Base-by-base conservation (phyloP, 1,140 invertebrate genomes). In the Drosophila parabipectinata region DNA sequence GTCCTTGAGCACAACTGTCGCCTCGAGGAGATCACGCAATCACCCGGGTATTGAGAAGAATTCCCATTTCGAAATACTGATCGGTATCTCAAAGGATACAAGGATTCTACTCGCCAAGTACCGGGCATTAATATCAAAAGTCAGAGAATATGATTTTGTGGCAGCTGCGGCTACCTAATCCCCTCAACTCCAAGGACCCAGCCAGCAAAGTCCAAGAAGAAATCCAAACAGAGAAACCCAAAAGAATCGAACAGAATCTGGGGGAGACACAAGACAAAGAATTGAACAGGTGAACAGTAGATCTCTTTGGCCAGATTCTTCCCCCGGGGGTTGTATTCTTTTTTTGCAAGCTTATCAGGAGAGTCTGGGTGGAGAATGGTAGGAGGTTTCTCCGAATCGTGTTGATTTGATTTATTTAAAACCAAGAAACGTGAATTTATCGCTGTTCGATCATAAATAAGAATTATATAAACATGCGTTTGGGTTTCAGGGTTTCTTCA, bases 381-480 rank as follows among this genome's bases (percentile, higher is more conserved):
- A 66, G 66, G 63, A 34, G 71, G 76, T 88, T 87, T 89, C 83
- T 88, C 60, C 84, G 83, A 88, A 89, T 89, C 79, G 88, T 90
- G 83, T 88, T 90, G 87, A 90, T 89, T 90, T 90, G 87, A 90
- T 90, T 90, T 90, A 90, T 87, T 87, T 79, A 68, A 87, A 59
- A 64, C 44, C 52, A 64, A 64, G 32, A 45, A 53, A 59, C 54
- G 53, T 67, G 76, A 79, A 84, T 78, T 90, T 89, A 90, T 89
- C 85, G 85, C 69, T 68, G 59, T 60, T 62, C 87, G 85, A 89
- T 89, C 84, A 85, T 85, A 89, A 85, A 85, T 90, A 89, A 89
- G 81, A 90, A 89, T 89, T 89, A 90, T 90, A 90, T 89, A 79
- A 88, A 84, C 84, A 88, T 90, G 84, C 79, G 77, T 90, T 84